phyloP scores from a whole-genome alignment of 2,113 vertebrate genomes.

The Actenoides lindsayi region DNA sequence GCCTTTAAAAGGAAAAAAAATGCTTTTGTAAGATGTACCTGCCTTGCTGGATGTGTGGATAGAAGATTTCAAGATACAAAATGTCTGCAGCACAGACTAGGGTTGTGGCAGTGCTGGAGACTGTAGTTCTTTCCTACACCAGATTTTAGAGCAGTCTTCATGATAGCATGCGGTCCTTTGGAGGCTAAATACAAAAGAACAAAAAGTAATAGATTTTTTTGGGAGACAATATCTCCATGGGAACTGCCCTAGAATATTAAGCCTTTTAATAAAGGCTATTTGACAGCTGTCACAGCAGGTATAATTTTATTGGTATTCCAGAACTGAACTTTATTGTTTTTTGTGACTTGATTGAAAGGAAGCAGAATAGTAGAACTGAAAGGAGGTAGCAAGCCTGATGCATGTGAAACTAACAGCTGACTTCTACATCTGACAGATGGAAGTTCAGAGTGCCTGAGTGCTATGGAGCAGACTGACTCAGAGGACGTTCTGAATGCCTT shows the following conservation, averaged over 20 bases:
- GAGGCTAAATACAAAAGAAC: background rate
- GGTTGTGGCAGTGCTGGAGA: background rate
- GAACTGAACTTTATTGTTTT: background rate
- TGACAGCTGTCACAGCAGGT: background rate
- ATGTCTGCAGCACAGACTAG: background rate
- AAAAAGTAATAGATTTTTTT: background rate
- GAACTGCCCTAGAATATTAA: background rate
- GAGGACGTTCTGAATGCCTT: slow-evolving; percentile 77
- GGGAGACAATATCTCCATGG: background rate
- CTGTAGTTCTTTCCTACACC: background rate
- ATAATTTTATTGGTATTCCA: background rate
- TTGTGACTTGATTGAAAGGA: background rate
- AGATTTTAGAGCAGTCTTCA: background rate
- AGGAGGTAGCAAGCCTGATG: background rate
- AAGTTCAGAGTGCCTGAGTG: slow-evolving; percentile 86
- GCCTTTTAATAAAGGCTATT: background rate
- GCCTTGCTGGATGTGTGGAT: background rate
- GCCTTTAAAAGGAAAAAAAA: background rate
- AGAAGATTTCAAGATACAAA: background rate
- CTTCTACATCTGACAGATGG: slow-evolving; percentile 77
- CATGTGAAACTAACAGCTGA: background rate
- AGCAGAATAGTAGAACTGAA: background rate
- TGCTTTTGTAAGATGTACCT: background rate
- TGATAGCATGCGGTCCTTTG: background rate
- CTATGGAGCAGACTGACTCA: slow-evolving; percentile 84